These are phyloP conservation scores for Saxidomus purpurata DNA, from an alignment of 1,140 invertebrate genomes.

Conservation along the genomic window DNA sequence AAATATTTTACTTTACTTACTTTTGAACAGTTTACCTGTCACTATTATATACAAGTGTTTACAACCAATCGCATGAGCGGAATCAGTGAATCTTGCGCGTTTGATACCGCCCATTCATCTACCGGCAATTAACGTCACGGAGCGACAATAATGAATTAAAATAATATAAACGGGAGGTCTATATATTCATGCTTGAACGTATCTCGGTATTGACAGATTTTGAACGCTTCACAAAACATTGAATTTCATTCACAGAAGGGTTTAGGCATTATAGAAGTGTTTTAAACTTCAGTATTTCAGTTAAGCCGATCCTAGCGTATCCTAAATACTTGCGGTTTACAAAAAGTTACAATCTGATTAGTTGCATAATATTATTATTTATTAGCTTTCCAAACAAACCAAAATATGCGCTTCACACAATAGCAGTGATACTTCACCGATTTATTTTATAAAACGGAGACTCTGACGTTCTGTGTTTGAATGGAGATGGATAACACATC, in stretches of 20 bases:
- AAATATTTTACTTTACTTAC: slow-evolving; percentile 28
- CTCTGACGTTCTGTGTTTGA: background rate
- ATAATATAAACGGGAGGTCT: background rate
- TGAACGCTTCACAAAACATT: background rate
- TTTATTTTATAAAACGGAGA: background rate
- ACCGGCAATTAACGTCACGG: background rate
- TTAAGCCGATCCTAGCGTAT: slow-evolving; percentile 35
- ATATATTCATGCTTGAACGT: background rate
- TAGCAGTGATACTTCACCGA: background rate
- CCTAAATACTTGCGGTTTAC: slow-evolving; percentile 38
- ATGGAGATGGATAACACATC: no score
- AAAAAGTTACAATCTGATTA: background rate
- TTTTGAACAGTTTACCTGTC: slow-evolving; percentile 30
- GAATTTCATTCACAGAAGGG: slow-evolving; percentile 28
- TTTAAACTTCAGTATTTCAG: background rate
- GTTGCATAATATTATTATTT: background rate
- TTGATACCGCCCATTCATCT: slow-evolving; percentile 34
- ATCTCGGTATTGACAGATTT: slow-evolving; percentile 6
- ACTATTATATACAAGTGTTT: background rate
- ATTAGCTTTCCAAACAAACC: background rate
- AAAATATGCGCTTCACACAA: background rate
- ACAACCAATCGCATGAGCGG: background rate
- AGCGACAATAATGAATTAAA: background rate
- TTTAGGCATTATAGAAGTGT: background rate
- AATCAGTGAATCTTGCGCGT: background rate